These are phyloP conservation scores for Thamnophis sirtalis DNA, from an alignment of 2,113 vertebrate species.

Conservation along the genomic window DNA sequence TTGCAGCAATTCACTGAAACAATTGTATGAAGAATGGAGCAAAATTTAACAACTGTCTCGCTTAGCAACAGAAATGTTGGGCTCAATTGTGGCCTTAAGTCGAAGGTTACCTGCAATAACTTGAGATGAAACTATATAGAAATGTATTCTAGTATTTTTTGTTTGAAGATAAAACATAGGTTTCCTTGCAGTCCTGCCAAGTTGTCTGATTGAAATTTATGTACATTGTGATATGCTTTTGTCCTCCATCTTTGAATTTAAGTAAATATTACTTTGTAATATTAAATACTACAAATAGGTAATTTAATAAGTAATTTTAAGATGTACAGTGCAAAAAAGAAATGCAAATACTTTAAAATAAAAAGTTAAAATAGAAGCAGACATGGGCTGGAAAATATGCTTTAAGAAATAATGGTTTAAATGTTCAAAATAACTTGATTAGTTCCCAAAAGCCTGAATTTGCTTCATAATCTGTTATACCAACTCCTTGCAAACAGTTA, in stretches of 20 bases:
- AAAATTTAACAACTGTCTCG: neutral
- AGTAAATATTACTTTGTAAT: no score
- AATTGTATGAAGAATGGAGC: neutral
- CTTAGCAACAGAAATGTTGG: neutral
- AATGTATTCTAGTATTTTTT: neutral
- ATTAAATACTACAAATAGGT: neutral
- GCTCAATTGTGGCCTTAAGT: no score
- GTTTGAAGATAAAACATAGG: conserved; percentile 20
- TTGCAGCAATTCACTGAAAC: neutral
- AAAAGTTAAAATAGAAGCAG: conserved; percentile 23
- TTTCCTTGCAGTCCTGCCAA: conserved; percentile 27
- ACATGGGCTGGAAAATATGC: conserved; percentile 23
- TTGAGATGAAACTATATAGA: conserved; percentile 18
- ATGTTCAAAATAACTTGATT: conserved; percentile 55
- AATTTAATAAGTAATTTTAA: neutral
- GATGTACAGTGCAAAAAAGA: conserved; percentile 10
- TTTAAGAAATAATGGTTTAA: conserved; percentile 41
- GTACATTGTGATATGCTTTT: neutral
- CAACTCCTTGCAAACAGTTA: conserved; percentile 73
- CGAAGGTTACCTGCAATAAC: neutral
- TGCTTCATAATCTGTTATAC: conserved; percentile 72
- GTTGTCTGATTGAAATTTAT: conserved; percentile 12
- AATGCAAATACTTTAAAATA: neutral
- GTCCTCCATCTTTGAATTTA: no score
- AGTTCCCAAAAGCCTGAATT: conserved; percentile 57